Base-by-base conservation (phyloP, 2,888 invertebrate species). In the Calameuta pallipes region DNA sequence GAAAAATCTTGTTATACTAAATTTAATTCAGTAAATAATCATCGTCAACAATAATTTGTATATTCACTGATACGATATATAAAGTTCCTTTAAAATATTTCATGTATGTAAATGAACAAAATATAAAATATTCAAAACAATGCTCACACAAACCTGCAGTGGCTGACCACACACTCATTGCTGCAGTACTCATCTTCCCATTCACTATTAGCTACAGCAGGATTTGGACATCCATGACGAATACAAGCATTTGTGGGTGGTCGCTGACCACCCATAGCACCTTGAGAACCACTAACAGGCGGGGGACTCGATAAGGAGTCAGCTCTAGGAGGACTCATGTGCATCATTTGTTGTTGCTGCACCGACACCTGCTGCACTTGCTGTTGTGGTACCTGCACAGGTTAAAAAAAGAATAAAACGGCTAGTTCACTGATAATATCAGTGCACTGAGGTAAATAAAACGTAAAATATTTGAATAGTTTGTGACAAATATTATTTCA, bases 111-210 rank as follows among this genome's bases (percentile, higher is more conserved):
- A 15, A 70, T 70, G 12, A 70, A 33, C 2, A 2, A 30, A 70
- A 70, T 33, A 70, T 70, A 30, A 73, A 78, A 78, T 78, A 81
- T 76, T 56, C 75, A 80, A 83, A 83, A 82, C 75, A 86, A 85
- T 85, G 83, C 85, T 85, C 82, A 86, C 85, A 88, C 91, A 89
- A 91, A 95, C 95, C 97, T 96, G 95, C 98, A 98, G 92, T 98
- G 98, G 92, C 96, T 96, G 91, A 98, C 97, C 83, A 98, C 98
- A 93, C 98, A 98, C 92, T 98, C 98, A 92, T 98, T 98, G 92
- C 98, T 97, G 93, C 98, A 98, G 92, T 98, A 98, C 92, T 98
- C 98, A 91, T 97, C 97, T 92, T 98, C 98, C 98, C 98, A 98
- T 92, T 98, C 98, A 83, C 96, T 95, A 93, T 97, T 98, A 84